Conservation (phyloP, 2,888 invertebrate genomes). For the Adelphocoris suturalis region DNA sequence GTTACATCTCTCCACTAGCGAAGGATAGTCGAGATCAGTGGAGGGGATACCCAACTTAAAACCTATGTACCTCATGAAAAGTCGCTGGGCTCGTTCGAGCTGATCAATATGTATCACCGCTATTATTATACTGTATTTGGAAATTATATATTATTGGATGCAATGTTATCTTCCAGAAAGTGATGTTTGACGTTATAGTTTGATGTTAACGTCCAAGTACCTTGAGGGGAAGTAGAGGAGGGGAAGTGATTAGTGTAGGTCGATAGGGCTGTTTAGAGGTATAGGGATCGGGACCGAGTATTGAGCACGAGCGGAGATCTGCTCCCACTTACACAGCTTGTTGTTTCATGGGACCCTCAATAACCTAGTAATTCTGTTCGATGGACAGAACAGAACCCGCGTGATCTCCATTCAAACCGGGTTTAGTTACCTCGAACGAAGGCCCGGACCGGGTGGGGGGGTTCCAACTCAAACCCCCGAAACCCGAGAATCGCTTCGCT, state of each 20-base stretch:
- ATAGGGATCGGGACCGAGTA: neutral
- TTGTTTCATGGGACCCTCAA: constrained; percentile 50
- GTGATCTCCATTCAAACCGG: constrained; percentile 16
- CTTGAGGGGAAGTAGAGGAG: neutral
- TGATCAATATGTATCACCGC: too few species aligned
- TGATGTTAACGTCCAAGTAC: neutral
- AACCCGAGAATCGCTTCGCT: constrained; percentile 21
- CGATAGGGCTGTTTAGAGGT: neutral
- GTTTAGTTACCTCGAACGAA: constrained; percentile 49
- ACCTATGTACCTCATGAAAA: too few species aligned
- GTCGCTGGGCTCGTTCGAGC: too few species aligned
- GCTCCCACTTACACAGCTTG: constrained; percentile 44
- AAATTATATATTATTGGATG: too few species aligned
- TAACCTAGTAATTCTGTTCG: constrained; percentile 46
- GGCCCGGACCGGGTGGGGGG: neutral
- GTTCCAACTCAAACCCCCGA: constrained; percentile 25
- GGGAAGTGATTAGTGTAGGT: constrained; percentile 27
- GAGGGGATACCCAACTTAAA: too few species aligned
- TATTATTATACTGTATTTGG: too few species aligned
- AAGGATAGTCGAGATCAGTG: too few species aligned
- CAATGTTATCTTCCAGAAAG: too few species aligned
- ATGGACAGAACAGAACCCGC: constrained; percentile 1
- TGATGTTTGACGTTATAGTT: too few species aligned
- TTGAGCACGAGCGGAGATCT: constrained; percentile 28
- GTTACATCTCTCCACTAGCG: too few species aligned